Evolutionary conservation across 2,113 vertebrate species (phyloP).

Genomic region (Siphamia tubifer): DNA sequence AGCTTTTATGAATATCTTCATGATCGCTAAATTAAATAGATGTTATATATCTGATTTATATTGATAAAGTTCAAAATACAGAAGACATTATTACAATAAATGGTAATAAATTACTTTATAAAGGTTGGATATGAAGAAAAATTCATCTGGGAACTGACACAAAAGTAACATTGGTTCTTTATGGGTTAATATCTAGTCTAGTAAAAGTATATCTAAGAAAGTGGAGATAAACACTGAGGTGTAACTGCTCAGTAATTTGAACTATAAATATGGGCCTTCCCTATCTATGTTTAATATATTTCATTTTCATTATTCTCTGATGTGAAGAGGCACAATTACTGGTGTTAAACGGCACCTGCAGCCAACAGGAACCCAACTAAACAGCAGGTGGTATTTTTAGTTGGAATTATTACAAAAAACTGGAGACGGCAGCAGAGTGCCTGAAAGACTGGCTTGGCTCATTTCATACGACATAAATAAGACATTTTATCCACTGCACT

Average conservation of each 20-base stretch:
- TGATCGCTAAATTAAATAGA: no score
- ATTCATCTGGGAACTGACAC: no score
- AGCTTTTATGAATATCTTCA: no score
- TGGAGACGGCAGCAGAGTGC: slow-evolving; percentile 27
- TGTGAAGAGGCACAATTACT: not conserved
- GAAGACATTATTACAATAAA: no score
- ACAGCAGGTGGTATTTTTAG: slow-evolving; percentile 76
- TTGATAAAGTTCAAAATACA: no score
- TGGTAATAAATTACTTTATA: no score
- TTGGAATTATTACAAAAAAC: slow-evolving; percentile 52
- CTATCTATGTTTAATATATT: not conserved
- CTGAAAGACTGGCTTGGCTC: slow-evolving; percentile 38
- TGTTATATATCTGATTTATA: no score
- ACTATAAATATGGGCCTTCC: not conserved
- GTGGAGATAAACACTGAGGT: no score
- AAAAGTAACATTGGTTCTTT: no score
- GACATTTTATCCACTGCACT: slow-evolving; percentile 51
- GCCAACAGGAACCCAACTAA: slow-evolving; percentile 53
- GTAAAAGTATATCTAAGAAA: no score
- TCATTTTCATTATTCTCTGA: slow-evolving; percentile 14
- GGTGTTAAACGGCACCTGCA: slow-evolving; percentile 47
- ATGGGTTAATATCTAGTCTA: no score
- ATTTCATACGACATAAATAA: slow-evolving; percentile 59
- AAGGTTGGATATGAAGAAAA: no score
- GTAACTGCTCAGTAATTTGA: not conserved